Conservation (phyloP, 1,140 invertebrate genomes). For the Heliothis subflexa region DNA sequence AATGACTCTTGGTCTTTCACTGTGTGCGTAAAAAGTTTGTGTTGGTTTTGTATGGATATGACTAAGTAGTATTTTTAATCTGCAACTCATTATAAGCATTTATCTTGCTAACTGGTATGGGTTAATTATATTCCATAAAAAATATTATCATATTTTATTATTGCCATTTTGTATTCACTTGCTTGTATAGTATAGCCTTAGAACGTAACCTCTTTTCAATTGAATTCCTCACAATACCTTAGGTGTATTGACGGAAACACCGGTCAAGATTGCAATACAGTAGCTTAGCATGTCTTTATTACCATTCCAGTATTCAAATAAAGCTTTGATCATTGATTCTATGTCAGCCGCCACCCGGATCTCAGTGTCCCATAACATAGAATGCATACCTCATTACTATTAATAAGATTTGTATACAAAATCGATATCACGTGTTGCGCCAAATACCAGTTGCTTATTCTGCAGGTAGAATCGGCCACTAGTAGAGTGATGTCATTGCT, state of each 20-base stretch:
- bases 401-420: constrained; percentile 27
- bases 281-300: neutral
- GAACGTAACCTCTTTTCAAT: neutral
- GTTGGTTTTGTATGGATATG: neutral
- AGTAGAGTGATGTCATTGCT: constrained; percentile 15
- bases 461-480: neutral
- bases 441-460: constrained; percentile 28
- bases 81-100: neutral
- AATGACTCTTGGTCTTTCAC: constrained; percentile 12
- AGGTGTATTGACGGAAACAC: neutral
- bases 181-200: too few relatives aligned
- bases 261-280: neutral
- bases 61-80: neutral
- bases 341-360: constrained; percentile 10
- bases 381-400: constrained; percentile 37
- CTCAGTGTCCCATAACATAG: neutral
- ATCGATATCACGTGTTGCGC: constrained; percentile 33
- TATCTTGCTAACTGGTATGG: too few relatives aligned
- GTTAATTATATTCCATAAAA: too few relatives aligned
- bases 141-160: too few relatives aligned
- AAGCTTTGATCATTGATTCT: neutral
- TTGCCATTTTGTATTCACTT: too few relatives aligned
- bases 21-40: neutral
- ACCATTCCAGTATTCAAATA: constrained; percentile 5
- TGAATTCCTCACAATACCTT: neutral